These are phyloP conservation scores for Macrocentrus cingulum DNA, from an alignment of 1,140 invertebrate genomes.

Conservation along the genomic window DNA sequence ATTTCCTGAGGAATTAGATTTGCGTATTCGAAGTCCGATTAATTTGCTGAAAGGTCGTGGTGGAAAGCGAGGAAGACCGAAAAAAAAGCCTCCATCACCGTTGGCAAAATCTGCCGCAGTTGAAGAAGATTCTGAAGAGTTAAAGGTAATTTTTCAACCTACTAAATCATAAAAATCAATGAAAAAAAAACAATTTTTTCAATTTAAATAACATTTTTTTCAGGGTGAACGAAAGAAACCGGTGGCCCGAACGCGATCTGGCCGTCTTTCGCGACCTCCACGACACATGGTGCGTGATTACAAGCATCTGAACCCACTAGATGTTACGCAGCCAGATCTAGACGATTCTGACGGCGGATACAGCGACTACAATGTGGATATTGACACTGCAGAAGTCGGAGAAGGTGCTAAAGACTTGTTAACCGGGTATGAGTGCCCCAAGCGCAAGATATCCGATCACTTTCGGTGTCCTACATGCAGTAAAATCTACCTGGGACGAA, in stretches of 20 bases:
- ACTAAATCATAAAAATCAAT: slow-evolving; percentile 4
- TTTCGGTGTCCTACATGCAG: slow-evolving; percentile 63
- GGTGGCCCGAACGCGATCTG: slow-evolving; percentile 64
- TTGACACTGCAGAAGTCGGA: slow-evolving; percentile 52
- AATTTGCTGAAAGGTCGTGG: slow-evolving; percentile 41
- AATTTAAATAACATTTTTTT: slow-evolving; percentile 16
- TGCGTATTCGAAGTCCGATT: slow-evolving; percentile 35
- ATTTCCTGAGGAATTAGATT: slow-evolving; percentile 55
- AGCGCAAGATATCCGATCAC: slow-evolving; percentile 60
- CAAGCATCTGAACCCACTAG: slow-evolving; percentile 66
- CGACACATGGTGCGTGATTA: slow-evolving; percentile 71
- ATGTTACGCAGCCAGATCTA: slow-evolving; percentile 63
- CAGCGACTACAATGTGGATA: slow-evolving; percentile 65
- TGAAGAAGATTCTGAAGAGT: slow-evolving; percentile 45
- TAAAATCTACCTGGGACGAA: slow-evolving; percentile 62
- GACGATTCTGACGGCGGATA: slow-evolving; percentile 71
- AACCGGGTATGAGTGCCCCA: slow-evolving; percentile 52
- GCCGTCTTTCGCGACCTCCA: slow-evolving; percentile 67
- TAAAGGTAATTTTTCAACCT: slow-evolving; percentile 45
- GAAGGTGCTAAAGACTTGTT: slow-evolving; percentile 47
- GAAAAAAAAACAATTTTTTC: not conserved
- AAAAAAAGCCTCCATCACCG: slow-evolving; percentile 39
- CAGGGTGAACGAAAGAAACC: slow-evolving; percentile 64
- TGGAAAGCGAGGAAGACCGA: slow-evolving; percentile 53
- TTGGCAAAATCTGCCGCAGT: slow-evolving; percentile 32